Evolutionary conservation across 2,797 vertebrate species (phyloP).

Genomic region (Hipposideros larvatus): DNA sequence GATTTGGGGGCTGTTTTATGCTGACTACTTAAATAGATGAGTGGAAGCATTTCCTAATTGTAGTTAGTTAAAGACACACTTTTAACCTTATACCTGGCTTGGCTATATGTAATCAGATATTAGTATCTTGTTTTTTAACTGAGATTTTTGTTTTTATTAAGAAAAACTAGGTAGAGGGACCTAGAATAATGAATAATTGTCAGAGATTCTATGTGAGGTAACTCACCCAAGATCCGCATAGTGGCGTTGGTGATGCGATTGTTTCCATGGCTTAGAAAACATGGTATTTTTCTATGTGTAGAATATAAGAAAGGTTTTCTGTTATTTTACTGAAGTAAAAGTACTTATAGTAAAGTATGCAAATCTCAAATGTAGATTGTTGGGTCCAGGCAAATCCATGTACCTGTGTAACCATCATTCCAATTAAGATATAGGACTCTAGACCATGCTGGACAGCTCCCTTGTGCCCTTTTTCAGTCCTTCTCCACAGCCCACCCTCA

Average conservation of each 20-base stretch:
- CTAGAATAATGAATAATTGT: neutral
- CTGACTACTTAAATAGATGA: constrained; percentile 6
- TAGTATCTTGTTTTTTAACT: neutral
- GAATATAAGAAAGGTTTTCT: neutral
- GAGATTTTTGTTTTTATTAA: neutral
- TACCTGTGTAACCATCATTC: neutral
- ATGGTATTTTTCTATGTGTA: neutral
- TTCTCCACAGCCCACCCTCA: neutral
- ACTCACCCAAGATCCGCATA: neutral
- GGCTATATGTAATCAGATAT: neutral
- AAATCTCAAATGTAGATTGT: neutral
- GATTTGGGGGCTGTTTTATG: neutral
- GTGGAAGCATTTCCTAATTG: constrained; percentile 33
- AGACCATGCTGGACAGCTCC: neutral
- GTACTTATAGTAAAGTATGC: neutral
- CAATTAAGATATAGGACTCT: neutral
- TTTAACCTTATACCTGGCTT: neutral
- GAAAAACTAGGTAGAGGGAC: neutral
- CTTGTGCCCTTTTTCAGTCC: neutral
- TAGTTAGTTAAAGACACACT: neutral
- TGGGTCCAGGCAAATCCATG: neutral
- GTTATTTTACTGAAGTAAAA: neutral
- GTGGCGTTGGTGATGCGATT: neutral
- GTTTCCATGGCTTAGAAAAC: neutral
- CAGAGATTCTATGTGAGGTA: neutral